Evolutionary conservation across 2,888 invertebrate genomes (phyloP), one percentile per base, ranked within the genome.

Genomic region (Drosophila phalerata): DNA sequence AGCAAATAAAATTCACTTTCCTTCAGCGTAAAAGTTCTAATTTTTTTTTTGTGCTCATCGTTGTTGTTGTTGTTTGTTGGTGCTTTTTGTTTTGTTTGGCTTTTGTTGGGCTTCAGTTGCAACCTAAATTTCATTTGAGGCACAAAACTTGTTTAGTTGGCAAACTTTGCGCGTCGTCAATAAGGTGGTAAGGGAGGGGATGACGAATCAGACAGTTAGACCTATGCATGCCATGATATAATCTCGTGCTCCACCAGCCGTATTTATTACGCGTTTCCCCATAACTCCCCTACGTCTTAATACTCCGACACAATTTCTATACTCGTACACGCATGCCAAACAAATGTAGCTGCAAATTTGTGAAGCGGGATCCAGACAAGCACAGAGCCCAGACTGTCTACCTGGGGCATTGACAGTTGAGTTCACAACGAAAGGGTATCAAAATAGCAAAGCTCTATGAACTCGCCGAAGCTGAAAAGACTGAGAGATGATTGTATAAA

Each of bases 111-210:
- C 87, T 86, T 86, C 89, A 74, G 85, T 85, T 89, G 88, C 89
- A 87, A 89, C 88, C 86, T 89, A 89, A 87, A 87, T 89, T 87
- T 89, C 89, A 87, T 88, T 89, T 88, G 77, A 87, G 86, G 85
- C 85, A 79, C 85, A 86, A 85, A 88, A 88, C 85, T 88, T 85
- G 88, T 86, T 88, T 85, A 85, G 88, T 85, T 88, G 85, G 88
- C 88, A 83, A 84, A 85, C 81, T 88, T 88, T 88, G 88, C 84
- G 84, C 75, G 88, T 83, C 83, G 88, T 80, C 86, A 85, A 88
- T 88, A 88, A 82, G 76, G 83, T 73, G 74, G 15, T 30, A 28
- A 56, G 79, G 69, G 62, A 28, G 28, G 28, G 28, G 28, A 8
- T 28, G 28, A 28, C 68, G 64, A 45, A 63, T 78, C 83, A 85